Evolutionary conservation across 2,888 invertebrate genomes (phyloP), one percentile per base, ranked within the genome.

Genomic region (Orgyia antiqua): DNA sequence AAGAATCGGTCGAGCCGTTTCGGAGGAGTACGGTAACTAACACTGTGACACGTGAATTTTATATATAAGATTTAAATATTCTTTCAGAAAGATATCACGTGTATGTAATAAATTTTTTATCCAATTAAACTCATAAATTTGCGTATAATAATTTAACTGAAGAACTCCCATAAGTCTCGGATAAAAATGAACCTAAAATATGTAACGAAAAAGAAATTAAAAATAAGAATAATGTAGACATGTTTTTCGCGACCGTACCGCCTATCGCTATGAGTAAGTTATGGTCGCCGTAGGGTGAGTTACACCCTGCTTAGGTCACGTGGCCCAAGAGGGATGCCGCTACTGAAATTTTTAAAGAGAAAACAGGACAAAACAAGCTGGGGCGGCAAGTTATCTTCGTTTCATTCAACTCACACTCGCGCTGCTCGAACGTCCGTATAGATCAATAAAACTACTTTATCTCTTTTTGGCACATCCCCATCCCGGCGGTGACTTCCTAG

Each of bases 401-500:
- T 84, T 71, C 86, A 83, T 84, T 84, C 84, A 84, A 84, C 86
- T 82, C 84, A 80, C 83, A 86, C 84, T 83, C 76, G 78, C 77
- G 68, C 76, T 68, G 60, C 79, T 75, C 73, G 79, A 82, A 83
- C 78, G 84, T 86, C 84, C 83, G 84, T 84, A 79, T 86, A 86
- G 87, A 87, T 87, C 87, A 87, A 87, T 87, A 87, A 87, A 87
- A 87, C 87, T 87, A 87, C 87, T 87, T 87, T 87, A 87, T 87
- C 86, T 87, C 87, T 87, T 87, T 87, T 87, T 87, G 87, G 87
- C 87, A 87, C 86, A 84, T 87, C 82, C 87, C 80, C 78, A 76
- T 79, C 74, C 76, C 76, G 76, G 73, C 72, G 72, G 62, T 68
- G 71, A 76, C 77, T 84, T 84, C 82, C 79, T 77, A 72, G 74